phyloP scores from a whole-genome alignment of 1,140 invertebrate species.

The Schlechtendalia chinensis region DNA sequence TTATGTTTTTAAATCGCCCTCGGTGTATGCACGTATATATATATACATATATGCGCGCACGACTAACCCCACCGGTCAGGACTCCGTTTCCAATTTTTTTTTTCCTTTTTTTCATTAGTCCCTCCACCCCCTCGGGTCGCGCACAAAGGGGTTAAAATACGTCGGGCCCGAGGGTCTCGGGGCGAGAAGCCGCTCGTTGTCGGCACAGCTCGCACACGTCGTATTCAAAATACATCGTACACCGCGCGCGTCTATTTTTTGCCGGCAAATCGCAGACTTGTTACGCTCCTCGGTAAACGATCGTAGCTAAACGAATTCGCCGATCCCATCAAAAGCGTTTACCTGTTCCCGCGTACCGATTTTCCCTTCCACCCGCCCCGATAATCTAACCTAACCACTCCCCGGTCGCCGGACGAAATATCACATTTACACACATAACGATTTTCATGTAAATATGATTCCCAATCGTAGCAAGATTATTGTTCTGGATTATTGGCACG shows the following conservation, averaged over 20 bases:
- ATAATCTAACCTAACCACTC: too few relatives aligned
- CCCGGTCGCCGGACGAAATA: too few relatives aligned
- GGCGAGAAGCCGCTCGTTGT: slow-evolving; percentile 2
- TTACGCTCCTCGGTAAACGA: too few relatives aligned
- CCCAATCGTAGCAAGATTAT: too few relatives aligned
- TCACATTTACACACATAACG: too few relatives aligned
- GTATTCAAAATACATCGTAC: neutral
- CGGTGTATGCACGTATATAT: neutral
- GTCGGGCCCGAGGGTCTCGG: slow-evolving; percentile 16
- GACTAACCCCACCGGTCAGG: slow-evolving; percentile 46
- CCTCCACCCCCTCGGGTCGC: neutral
- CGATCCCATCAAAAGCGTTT: too few relatives aligned
- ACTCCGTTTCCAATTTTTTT: slow-evolving; percentile 4
- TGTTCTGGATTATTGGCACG: too few relatives aligned
- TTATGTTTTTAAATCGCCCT: slow-evolving; percentile 50
- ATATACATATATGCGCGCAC: slow-evolving; percentile 6
- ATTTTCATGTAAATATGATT: too few relatives aligned
- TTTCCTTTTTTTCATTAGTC: slow-evolving; percentile 39
- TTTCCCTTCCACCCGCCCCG: too few relatives aligned
- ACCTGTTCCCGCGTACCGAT: too few relatives aligned
- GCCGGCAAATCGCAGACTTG: too few relatives aligned
- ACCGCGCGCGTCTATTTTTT: neutral
- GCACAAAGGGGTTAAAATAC: slow-evolving; percentile 33
- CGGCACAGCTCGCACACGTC: neutral
- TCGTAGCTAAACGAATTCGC: too few relatives aligned